These are phyloP conservation scores for Macroglossus sobrinus DNA, from an alignment of 2,113 vertebrate species.

Conservation along the genomic window DNA sequence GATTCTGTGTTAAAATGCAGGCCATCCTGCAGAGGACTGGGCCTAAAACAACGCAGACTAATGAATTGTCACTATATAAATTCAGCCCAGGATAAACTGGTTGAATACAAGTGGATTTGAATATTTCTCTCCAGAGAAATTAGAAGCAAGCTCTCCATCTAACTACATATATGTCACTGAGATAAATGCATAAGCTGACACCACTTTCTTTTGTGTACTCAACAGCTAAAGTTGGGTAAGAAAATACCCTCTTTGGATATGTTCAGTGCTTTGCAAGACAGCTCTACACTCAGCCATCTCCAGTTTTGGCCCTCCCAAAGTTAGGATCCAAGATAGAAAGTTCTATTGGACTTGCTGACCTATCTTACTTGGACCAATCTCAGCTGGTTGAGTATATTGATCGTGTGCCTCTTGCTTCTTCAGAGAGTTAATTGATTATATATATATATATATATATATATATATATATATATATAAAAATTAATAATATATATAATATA, in stretches of 20 bases:
- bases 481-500: no score
- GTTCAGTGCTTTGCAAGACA: neutral
- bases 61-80: conserved; percentile 25
- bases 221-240: neutral
- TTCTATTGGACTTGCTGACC: neutral
- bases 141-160: neutral
- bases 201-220: neutral
- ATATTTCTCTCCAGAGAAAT: conserved; percentile 14
- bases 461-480: no score
- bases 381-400: neutral
- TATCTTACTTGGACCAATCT: neutral
- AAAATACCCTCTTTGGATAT: neutral
- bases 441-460: no score
- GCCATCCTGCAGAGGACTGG: neutral
- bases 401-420: neutral
- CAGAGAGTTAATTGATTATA: neutral
- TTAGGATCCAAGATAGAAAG: neutral
- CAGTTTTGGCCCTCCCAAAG: neutral
- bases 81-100: conserved; percentile 25
- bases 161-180: neutral
- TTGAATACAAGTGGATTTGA: conserved; percentile 34
- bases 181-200: neutral
- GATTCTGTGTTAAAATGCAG: conserved; percentile 48
- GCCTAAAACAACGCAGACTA: neutral
- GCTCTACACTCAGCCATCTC: neutral